Percentiles rank a stretch among this genome's conserved stretches.
These are phyloP conservation scores for Drosophila dunni DNA, from an alignment of 1,140 invertebrate genomes.

Conservation along the genomic window DNA sequence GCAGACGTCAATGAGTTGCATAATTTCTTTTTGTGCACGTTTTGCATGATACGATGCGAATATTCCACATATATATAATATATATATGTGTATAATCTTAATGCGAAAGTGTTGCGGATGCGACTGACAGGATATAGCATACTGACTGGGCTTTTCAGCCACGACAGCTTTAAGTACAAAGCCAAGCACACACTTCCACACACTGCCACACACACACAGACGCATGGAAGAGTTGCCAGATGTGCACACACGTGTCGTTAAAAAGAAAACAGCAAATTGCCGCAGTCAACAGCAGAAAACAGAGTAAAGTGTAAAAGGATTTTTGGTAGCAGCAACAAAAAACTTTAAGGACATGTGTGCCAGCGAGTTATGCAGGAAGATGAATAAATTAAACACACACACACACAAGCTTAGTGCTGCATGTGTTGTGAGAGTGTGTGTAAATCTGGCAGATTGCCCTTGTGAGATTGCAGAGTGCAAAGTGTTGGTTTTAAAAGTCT, in stretches of 20 bases:
- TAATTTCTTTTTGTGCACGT: constrained; percentile 21
- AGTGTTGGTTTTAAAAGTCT: constrained; percentile 31
- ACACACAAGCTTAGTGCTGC: constrained; percentile 11
- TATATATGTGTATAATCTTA: not conserved
- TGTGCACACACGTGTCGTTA: constrained; percentile 74
- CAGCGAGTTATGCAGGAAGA: constrained; percentile 50
- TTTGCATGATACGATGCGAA: constrained; percentile 31
- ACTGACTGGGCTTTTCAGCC: constrained; percentile 40
- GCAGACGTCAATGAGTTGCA: constrained; percentile 8
- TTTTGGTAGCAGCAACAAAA: constrained; percentile 57
- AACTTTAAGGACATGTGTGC: constrained; percentile 58
- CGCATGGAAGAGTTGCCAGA: constrained; percentile 56
- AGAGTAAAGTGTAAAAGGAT: constrained; percentile 49
- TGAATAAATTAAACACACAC: constrained; percentile 67
- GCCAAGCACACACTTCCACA: constrained; percentile 51
- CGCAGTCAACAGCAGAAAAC: constrained; percentile 42
- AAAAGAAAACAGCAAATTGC: constrained; percentile 56
- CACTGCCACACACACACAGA: constrained; percentile 1
- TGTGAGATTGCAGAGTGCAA: constrained; percentile 52
- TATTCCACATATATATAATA: not conserved
- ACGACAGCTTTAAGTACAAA: constrained; percentile 75
- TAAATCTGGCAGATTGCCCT: constrained; percentile 74
- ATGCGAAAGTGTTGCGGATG: constrained; percentile 70
- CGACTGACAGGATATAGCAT: constrained; percentile 67
- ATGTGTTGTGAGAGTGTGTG: constrained; percentile 20